Base-by-base conservation (phyloP, 1,140 invertebrate species). In the Drosophila albomicans region DNA sequence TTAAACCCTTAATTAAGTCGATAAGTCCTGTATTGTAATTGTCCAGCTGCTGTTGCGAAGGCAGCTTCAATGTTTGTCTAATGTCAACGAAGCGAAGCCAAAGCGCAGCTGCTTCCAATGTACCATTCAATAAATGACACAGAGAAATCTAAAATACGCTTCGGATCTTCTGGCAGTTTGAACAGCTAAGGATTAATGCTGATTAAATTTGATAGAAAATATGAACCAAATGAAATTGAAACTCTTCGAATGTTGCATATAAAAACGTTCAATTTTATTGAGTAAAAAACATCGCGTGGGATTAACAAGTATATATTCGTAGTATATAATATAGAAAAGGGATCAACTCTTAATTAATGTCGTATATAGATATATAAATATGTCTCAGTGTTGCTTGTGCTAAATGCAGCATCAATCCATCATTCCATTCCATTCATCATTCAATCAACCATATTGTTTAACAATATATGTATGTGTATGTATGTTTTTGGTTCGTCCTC, bases 1-100 rank as follows among this genome's bases (percentile, higher is more conserved):
- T 38, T 38, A 38, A 38, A 43, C n/a, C 41, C 41, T 43, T 43
- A 43, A 43, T 43, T 43, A 43, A 43, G 41, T 43, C 4, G 1
- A 13, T 13, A 43, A 28, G 28, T 54, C 30, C 20, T 45, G 48
- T 65, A 65, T 56, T 65, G 49, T 65, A 54, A 13, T 63, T 49
- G 59, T 62, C 7, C 20, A 49, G 48, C 20, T 49, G 41, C 11
- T 6, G 41, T 13, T 13, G 11, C 41, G 41, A 43, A n/a, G 2
- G 41, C 41, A 43, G 41, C 41, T 43, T 43, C n/a, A 43, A 13
- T 43, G 41, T 43, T 43, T 43, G 7, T 43, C 35, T 25, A 38
- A 43, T 13, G 41, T 43, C 41, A 43, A 43, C n/a, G 41, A 25
- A 43, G 11, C 11, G 11, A 43, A 43, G 41, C 41, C 41, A 7